Evolutionary conservation across 2,113 vertebrate genomes (phyloP), one percentile per base, ranked within the genome.

Genomic region (Plestiodon gilberti): DNA sequence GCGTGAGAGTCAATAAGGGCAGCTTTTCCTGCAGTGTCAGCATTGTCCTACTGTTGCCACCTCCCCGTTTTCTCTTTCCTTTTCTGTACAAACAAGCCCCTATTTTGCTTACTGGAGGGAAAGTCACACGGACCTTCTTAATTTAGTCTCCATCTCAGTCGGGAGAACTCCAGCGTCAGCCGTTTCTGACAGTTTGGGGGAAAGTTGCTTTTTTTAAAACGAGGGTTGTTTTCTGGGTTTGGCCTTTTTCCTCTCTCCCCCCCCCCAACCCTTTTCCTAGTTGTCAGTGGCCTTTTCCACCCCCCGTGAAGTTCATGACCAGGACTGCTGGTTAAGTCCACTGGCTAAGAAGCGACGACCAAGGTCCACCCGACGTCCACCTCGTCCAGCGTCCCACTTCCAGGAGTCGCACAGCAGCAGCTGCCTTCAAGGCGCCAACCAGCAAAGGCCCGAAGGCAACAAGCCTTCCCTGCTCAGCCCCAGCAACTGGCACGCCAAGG

Each of bases 41-140:
- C 96, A 95, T 92, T 95, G 94, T 95, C 69, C 87, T 89, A 55
- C 83, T 33, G 38, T 48, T 71, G 59, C 95, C 94, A 94, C 90
- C 90, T 87, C 1, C 93, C 91, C 25, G 14, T 35, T 70, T 1
- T 70, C 3, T 71, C 55, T 57, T 57, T 30, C 59, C 40, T 78
- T 55, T 93, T 90, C 13, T 85, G 25, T 90, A 80, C 89, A 91
- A 92, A 92, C 91, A 82, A 91, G 88, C 86, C 93, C 94, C 92
- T 80, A 83, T 95, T 95, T 91, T 93, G 94, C 94, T 95, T 96
- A 95, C 94, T 92, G 14, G 88, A 1, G 87, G 93, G 87, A 96
- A 95, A 96, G 94, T 96, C 94, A 95, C 93, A 94, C 94, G 93
- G 95, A 94, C 95, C 92, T 96, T 96, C 95, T 94, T 95, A 85